Evolutionary conservation across 2,888 invertebrate genomes (phyloP), one percentile per base, ranked within the genome.

Genomic region (Ormyrus pomaceus): DNA sequence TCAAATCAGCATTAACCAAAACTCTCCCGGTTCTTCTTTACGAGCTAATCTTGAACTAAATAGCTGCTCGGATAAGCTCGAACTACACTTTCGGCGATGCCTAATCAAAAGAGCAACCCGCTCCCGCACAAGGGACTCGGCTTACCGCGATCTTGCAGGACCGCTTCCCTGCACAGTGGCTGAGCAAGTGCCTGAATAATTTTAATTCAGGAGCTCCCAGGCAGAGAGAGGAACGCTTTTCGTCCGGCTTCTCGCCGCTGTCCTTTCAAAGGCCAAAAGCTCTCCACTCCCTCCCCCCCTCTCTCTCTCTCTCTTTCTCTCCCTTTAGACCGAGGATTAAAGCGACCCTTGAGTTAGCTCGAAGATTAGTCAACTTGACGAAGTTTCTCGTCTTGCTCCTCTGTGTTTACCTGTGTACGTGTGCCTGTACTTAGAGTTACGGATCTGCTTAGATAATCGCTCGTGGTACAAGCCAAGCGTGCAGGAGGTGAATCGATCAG

Each of bases 341-440:
- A 80, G 69, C 69, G 53, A 71, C 77, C 65, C 58, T 13, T 65
- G 66, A 75, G 74, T 81, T 78, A 71, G 66, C 78, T 66, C 50
- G 62, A 81, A 77, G 80, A 77, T 80, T 80, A 80, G 77, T 61
- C 77, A 69, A 81, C 45, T 81, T 81, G 81, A 81, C 77, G 64
- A 74, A 74, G 74, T 75, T 81, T 50, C 45, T 11, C 59, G 66
- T 68, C 51, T 59, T 46, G 11, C 13, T 69, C 11, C 10, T 8
- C 13, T 58, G 9, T 19, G 53, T 50, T n/a, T 58, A 0, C 9
- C n/a, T n/a, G 59, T 3, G n/a, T 65, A 11, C 5, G n/a, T 50
- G 66, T 13, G 66, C 51, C 75, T 59, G 58, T 59, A 59, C 79
- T 64, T 65, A 68, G 68, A 66, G 68, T 68, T 53, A 48, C 65